Percentiles rank a stretch among this genome's conserved stretches.
phyloP scores from a whole-genome alignment of 2,113 vertebrate species.

The Urocolius indicus region DNA sequence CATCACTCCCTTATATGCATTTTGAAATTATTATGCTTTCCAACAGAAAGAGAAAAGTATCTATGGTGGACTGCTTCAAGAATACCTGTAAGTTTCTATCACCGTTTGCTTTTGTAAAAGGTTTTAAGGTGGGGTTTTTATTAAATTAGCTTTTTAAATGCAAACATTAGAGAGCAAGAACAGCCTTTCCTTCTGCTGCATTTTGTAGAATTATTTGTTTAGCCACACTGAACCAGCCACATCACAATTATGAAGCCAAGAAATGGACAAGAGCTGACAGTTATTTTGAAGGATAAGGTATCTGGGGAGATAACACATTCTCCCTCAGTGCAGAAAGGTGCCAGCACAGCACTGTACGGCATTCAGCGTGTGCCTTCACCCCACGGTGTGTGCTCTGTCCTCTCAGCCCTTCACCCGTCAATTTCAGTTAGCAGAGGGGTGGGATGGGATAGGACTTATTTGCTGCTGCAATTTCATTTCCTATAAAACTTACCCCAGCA shows the following conservation, averaged over 20 bases:
- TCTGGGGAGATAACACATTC: not conserved
- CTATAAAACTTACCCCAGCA: not conserved
- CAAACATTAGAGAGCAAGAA: not conserved
- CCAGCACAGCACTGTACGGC: rapidly evolving
- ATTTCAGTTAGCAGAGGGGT: not conserved
- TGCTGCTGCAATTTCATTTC: not conserved
- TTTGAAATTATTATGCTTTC: not conserved
- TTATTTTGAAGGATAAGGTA: not conserved
- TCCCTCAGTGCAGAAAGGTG: not conserved
- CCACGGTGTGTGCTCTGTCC: rapidly evolving
- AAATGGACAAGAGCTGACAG: not conserved
- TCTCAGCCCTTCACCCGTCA: not conserved
- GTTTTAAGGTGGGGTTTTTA: not conserved
- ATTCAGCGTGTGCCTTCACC: not conserved
- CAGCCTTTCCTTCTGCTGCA: not conserved
- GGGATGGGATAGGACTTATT: not conserved
- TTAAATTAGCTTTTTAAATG: not conserved
- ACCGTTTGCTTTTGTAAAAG: not conserved
- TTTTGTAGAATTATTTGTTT: not conserved
- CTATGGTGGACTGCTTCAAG: not conserved
- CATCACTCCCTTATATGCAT: not conserved
- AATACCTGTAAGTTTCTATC: not conserved
- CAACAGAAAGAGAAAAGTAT: not conserved
- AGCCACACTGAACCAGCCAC: not conserved
- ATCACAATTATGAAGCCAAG: not conserved